phyloP scores from a whole-genome alignment of 2,888 invertebrate genomes.

The Eristalinus aeneus region DNA sequence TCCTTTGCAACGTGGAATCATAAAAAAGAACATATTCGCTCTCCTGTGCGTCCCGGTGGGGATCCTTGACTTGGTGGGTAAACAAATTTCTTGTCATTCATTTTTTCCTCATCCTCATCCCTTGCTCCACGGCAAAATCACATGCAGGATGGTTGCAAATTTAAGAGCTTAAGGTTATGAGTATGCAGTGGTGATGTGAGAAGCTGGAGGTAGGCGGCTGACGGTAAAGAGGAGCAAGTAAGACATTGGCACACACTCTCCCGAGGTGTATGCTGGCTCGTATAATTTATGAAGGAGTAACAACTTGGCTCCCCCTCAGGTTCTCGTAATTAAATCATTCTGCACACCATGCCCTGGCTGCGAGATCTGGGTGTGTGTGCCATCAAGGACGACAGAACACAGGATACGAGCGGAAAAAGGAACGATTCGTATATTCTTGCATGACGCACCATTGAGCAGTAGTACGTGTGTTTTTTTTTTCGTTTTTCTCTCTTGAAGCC shows the following conservation, averaged over 20 bases:
- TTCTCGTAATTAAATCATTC: slow-evolving; percentile 61
- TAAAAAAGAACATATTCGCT: slow-evolving; percentile 9
- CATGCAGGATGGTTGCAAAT: slow-evolving; percentile 52
- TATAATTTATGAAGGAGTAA: slow-evolving; percentile 53
- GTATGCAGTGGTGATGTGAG: slow-evolving; percentile 5
- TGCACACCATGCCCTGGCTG: slow-evolving; percentile 29
- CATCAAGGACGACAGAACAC: slow-evolving; percentile 17
- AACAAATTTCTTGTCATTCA: slow-evolving; percentile 49
- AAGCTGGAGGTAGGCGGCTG: neutral
- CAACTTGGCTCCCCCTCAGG: slow-evolving; percentile 51
- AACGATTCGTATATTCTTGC: neutral
- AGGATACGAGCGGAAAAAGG: neutral
- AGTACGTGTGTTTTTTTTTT: slow-evolving; percentile 25
- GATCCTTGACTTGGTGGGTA: slow-evolving; percentile 20
- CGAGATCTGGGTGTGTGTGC: neutral
- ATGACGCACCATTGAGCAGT: slow-evolving; percentile 35
- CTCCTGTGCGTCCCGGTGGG: neutral
- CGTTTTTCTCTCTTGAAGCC: neutral
- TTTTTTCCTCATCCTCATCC: neutral
- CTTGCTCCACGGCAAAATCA: slow-evolving; percentile 5
- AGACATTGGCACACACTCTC: slow-evolving; percentile 4
- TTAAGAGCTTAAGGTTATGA: slow-evolving; percentile 25
- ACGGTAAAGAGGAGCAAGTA: neutral
- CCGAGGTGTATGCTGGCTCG: slow-evolving; percentile 20
- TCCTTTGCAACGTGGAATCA: slow-evolving; percentile 5